Base-by-base conservation (phyloP, 2,888 invertebrate species). In the Cheilosia urbana region DNA sequence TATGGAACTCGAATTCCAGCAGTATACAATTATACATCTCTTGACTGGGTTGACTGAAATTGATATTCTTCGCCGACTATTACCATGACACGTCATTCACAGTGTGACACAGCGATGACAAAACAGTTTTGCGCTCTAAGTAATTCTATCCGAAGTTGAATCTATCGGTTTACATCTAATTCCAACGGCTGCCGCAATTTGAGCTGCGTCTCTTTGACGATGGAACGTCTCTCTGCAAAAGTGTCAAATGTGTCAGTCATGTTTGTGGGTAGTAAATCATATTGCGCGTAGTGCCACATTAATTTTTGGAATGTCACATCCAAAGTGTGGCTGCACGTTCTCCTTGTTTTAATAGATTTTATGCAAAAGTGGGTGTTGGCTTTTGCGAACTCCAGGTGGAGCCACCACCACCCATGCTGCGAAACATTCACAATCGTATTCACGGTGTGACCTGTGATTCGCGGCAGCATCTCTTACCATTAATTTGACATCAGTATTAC, bases 91-190 rank as follows among this genome's bases (percentile, higher is more conserved):
- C 30, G 15, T 49, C 27, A 24, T 11, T 47, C 55, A 62, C 27
- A 57, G 40, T 63, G 57, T 78, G 69, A 75, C 69, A 69, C 21
- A 6, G n/a, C 53, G 76, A 72, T 72, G 72, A 66, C 55, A 81
- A 82, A 65, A 71, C 58, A 34, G 60, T 42, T 45, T 63, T 53
- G 51, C 55, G 21, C 55, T 13, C 17, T 62, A 47, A 72, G 77
- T 83, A 75, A 84, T 84, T 84, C 69, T 75, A 84, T 84, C 79
- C 58, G 73, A 19, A 24, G 15, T 68, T 24, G 24, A 40, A 7
- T 27, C 34, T 17, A 37, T 42, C 6, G 42, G 15, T 53, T 24
- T 63, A 34, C 27, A 71, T 15, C 57, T n/a, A 37, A 76, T 69
- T 55, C 40, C 45, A 57, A 51, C 13, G 40, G 17, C 21, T 37